Evolutionary conservation across 2,113 vertebrate genomes (phyloP).

Genomic region (Natator depressus): DNA sequence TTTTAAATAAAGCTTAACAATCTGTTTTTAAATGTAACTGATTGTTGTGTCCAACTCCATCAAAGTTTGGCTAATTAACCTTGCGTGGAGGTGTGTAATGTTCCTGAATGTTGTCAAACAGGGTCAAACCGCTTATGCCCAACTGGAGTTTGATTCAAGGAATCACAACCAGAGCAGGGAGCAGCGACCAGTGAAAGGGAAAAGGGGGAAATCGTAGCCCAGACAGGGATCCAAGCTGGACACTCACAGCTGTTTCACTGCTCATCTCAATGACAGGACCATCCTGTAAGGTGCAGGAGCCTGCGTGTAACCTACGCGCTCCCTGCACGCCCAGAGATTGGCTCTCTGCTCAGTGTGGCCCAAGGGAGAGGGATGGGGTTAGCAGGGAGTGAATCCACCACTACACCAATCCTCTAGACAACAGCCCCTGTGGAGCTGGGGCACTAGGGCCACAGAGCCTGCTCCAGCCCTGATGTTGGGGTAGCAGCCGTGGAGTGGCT

Average conservation of each 20-base stretch:
- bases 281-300: neutral
- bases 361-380: neutral
- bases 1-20: too few species aligned
- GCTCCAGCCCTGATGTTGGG: too few species aligned
- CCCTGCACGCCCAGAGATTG: neutral
- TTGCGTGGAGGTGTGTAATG: too few species aligned
- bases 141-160: neutral
- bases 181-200: neutral
- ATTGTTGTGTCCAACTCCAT: too few species aligned
- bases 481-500: too few species aligned
- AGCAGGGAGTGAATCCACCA: neutral
- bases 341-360: neutral
- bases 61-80: too few species aligned
- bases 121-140: too few species aligned
- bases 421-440: neutral
- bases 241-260: neutral
- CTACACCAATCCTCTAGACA: neutral
- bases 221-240: neutral
- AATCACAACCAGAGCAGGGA: neutral
- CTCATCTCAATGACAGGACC: neutral
- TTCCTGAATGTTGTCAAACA: too few species aligned
- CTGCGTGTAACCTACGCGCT: neutral
- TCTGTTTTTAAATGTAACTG: too few species aligned
- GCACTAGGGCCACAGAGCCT: neutral
- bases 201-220: neutral